Percentiles rank a stretch among this genome's conserved stretches.
Conservation (phyloP, 2,888 invertebrate species). For the Pammene aurita region DNA sequence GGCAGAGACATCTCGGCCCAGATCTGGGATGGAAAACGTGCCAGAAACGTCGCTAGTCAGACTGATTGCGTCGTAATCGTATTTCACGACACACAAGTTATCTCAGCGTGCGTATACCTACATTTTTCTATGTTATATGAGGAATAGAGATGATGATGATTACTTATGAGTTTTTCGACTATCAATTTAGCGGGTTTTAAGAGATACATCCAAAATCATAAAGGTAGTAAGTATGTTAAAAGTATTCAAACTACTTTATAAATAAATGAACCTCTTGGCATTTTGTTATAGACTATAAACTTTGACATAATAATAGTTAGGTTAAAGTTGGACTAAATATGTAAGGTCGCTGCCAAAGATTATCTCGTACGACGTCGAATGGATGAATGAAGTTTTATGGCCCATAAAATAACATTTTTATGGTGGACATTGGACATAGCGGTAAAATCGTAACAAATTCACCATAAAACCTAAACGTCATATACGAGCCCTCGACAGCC, state of each 20-base stretch:
- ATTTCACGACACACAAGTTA: constrained; percentile 11
- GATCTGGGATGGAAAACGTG: constrained; percentile 24
- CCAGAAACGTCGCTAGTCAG: constrained; percentile 11
- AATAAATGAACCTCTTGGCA: too few species aligned
- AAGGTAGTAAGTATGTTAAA: too few species aligned
- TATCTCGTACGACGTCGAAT: background rate
- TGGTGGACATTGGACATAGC: background rate
- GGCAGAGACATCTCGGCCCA: constrained; percentile 28
- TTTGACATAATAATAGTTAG: too few species aligned
- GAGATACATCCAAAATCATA: too few species aligned
- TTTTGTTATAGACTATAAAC: too few species aligned
- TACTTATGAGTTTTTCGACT: too few species aligned
- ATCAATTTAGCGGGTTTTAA: too few species aligned
- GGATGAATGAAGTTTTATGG: constrained; percentile 2
- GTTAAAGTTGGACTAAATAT: too few species aligned
- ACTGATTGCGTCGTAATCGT: constrained; percentile 20
- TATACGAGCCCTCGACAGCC: constrained; percentile 89
- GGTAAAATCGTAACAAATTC: constrained; percentile 48
- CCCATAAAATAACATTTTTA: constrained; percentile 7
- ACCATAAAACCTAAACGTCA: constrained; percentile 92
- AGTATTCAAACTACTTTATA: too few species aligned
- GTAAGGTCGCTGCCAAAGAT: constrained; percentile 2
- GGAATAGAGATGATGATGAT: too few species aligned
- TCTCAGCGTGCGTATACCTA: background rate
- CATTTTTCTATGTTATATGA: background rate